Percentiles rank a stretch among this genome's conserved stretches.
phyloP scores from a whole-genome alignment of 1,140 invertebrate genomes.

The Eupeodes corollae region DNA sequence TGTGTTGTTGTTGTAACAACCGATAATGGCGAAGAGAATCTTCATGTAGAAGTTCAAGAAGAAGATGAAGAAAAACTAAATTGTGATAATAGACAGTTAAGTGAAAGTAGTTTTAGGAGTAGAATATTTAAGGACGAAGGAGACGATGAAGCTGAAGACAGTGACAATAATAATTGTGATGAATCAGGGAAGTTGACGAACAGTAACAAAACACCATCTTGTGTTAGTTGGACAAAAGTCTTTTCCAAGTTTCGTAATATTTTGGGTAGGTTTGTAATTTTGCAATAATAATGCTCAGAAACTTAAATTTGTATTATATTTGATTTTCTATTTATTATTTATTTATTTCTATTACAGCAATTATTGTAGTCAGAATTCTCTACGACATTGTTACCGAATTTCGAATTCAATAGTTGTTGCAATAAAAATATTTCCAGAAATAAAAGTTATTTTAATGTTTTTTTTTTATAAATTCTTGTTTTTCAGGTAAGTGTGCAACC shows the following conservation, averaged over 20 bases:
- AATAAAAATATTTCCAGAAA: too few relatives aligned
- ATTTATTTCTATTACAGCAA: too few relatives aligned
- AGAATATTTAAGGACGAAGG: neutral
- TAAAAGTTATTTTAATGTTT: too few relatives aligned
- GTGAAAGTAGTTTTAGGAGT: neutral
- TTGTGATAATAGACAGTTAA: neutral
- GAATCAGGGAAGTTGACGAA: neutral
- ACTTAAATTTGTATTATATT: too few relatives aligned
- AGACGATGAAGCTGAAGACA: constrained; percentile 20
- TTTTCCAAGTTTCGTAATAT: constrained; percentile 34
- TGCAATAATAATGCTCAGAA: neutral
- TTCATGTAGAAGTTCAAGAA: constrained; percentile 1
- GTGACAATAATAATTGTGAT: constrained; percentile 25
- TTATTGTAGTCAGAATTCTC: too few relatives aligned
- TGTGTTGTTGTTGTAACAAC: neutral
- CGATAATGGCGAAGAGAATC: constrained; percentile 2
- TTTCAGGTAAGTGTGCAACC: too few relatives aligned
- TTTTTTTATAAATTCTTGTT: too few relatives aligned
- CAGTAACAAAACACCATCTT: constrained; percentile 25
- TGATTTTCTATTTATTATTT: too few relatives aligned
- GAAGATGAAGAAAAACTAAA: neutral
- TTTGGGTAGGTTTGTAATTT: constrained; percentile 33
- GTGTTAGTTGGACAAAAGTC: constrained; percentile 36
- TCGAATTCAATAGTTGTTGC: too few relatives aligned
- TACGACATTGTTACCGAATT: too few relatives aligned